Percentiles rank a stretch among this genome's conserved stretches.
Conservation (phyloP, 2,113 vertebrate genomes). For the Nibea albiflora region DNA sequence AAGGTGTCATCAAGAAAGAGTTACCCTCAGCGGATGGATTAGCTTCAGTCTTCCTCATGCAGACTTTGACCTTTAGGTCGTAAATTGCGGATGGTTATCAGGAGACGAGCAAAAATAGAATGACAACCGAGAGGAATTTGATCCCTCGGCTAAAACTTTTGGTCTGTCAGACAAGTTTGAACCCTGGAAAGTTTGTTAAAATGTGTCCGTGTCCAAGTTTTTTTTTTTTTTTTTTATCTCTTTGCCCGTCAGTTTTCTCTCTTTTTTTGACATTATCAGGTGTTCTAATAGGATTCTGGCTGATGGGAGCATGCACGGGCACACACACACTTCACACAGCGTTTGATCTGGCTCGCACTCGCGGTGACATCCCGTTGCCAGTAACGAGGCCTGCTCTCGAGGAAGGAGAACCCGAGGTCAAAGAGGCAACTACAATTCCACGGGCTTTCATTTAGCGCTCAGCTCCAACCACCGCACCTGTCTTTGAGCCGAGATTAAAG, state of each 20-base stretch:
- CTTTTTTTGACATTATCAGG: slow-evolving; percentile 67
- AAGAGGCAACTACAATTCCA: slow-evolving; percentile 62
- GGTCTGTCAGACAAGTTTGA: slow-evolving; percentile 58
- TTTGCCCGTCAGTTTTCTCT: slow-evolving; percentile 36
- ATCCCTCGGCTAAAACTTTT: slow-evolving; percentile 45
- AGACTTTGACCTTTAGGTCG: slow-evolving; percentile 65
- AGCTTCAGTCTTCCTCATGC: slow-evolving; percentile 57
- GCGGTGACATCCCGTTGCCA: slow-evolving; percentile 69
- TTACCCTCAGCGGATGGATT: slow-evolving; percentile 59
- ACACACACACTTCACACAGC: slow-evolving; percentile 34
- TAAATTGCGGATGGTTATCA: slow-evolving; percentile 70
- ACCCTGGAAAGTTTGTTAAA: slow-evolving; percentile 60
- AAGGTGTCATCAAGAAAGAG: slow-evolving; percentile 65
- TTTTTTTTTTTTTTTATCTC: slow-evolving; percentile 41
- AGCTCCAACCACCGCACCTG: slow-evolving; percentile 69
- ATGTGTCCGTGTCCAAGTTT: slow-evolving; percentile 34
- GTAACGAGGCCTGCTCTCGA: slow-evolving; percentile 73
- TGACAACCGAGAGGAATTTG: slow-evolving; percentile 37
- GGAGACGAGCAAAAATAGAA: slow-evolving; percentile 49
- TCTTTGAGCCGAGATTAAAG: slow-evolving; percentile 79
- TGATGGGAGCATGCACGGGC: slow-evolving; percentile 15
- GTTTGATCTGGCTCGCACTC: slow-evolving; percentile 80
- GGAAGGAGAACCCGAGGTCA: slow-evolving; percentile 80
- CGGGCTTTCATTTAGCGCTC: slow-evolving; percentile 71
- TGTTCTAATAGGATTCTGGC: slow-evolving; percentile 69